A percentile compares a stretch with the other conserved stretches of the same genome.
phyloP scores from a whole-genome alignment of 53 echinoderm and acorn worm genomes.

The Stichopus horrens region DNA sequence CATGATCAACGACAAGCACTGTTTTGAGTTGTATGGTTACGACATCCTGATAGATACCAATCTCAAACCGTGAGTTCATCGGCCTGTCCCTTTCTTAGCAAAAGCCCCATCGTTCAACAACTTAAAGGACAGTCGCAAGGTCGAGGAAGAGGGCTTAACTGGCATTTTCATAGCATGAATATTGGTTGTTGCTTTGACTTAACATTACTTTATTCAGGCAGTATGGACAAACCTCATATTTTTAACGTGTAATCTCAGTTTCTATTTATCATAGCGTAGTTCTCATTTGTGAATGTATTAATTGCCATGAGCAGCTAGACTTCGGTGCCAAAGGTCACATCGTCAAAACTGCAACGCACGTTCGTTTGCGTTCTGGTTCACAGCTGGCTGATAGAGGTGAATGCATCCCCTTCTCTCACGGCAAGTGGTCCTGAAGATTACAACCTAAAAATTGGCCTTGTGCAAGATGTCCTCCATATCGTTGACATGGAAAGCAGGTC shows the following conservation, averaged over 20 bases:
- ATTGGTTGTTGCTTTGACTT: no score
- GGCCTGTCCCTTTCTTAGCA: neutral
- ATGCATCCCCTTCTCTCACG: slow-evolving; percentile 95
- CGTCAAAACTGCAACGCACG: no score
- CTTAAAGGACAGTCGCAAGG: no score
- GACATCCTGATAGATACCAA: slow-evolving; percentile 84
- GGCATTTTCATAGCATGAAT: no score
- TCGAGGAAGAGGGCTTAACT: no score
- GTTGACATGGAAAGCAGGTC: slow-evolving; percentile 96
- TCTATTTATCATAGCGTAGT: no score
- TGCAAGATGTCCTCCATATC: slow-evolving; percentile 90
- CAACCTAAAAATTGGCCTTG: slow-evolving; percentile 85
- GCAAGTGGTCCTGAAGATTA: slow-evolving; percentile 95
- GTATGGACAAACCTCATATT: neutral
- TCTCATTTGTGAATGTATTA: no score
- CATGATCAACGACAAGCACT: slow-evolving; percentile 98
- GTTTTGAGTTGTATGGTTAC: slow-evolving; percentile 98
- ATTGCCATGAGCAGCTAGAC: no score
- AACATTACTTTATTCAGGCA: no score
- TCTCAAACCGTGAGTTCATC: slow-evolving; percentile 84
- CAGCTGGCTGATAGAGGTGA: slow-evolving; percentile 96
- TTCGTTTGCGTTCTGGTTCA: neutral
- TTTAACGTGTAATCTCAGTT: neutral
- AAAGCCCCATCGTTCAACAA: no score
- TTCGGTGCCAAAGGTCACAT: no score